phyloP scores from a whole-genome alignment of 1,140 invertebrate genomes.

The Lucilia sericata region DNA sequence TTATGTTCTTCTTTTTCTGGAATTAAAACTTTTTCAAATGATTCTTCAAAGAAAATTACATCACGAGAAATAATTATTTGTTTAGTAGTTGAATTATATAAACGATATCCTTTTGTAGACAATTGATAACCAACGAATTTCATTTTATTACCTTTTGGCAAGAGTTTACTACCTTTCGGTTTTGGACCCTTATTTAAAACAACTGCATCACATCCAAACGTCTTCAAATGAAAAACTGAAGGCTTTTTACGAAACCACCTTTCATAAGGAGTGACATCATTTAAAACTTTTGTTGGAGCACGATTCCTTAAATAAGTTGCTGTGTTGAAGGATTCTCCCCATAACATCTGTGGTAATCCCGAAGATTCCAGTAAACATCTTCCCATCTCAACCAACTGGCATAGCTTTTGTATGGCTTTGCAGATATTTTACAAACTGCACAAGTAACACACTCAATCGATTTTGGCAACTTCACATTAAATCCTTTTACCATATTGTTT shows the following conservation, averaged over 20 bases:
- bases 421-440: not conserved
- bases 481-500: too few species aligned
- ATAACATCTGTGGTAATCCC: slow-evolving; percentile 61
- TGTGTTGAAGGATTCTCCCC: slow-evolving; percentile 70
- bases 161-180: slow-evolving; percentile 52
- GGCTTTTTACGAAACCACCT: slow-evolving; percentile 50
- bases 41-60: too few species aligned
- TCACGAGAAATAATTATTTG: too few species aligned
- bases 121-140: too few species aligned
- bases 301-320: slow-evolving; percentile 48
- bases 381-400: slow-evolving; percentile 12
- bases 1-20: too few species aligned
- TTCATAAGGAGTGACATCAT: slow-evolving; percentile 45
- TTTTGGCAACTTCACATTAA: too few species aligned
- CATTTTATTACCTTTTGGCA: too few species aligned
- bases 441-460: too few species aligned
- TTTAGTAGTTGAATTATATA: too few species aligned
- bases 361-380: slow-evolving; percentile 56
- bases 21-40: slow-evolving; percentile 20
- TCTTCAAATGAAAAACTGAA: slow-evolving; percentile 56
- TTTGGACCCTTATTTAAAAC: slow-evolving; percentile 60
- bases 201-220: slow-evolving; percentile 60
- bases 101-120: too few species aligned
- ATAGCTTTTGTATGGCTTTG: slow-evolving; percentile 35
- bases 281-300: slow-evolving; percentile 28